Evolutionary conservation across 2,888 invertebrate species (phyloP), one percentile per base, ranked within the genome.

Genomic region (Xanthorhoe designata): DNA sequence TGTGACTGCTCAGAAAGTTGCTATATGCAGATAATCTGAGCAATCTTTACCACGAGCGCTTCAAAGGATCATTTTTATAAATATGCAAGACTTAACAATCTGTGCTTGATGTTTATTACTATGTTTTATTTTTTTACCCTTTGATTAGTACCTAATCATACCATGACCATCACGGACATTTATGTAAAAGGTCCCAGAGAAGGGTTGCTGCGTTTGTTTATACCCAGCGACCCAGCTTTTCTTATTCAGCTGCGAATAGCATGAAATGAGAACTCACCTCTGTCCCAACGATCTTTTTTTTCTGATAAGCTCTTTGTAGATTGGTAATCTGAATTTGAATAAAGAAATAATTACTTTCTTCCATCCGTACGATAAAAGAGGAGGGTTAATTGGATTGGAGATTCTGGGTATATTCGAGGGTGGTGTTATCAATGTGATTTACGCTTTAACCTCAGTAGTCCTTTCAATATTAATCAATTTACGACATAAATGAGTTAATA

Each of bases 291-390:
- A 63, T 58, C 61, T 63, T 64, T 64, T 58, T 67, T 68, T 59
- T 51, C 60, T 61, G 67, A 64, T 68, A 68, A 68, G 67, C 67
- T 61, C 57, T 68, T 68, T 68, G 68, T 68, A 64, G 64, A 68
- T 68, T 61, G 64, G 52, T 61, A 64, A 68, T 68, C 61, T 68
- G 61, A 57, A 64, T 68, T 64, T 68, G 61, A 68, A 68, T 64
- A 64, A 64, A 58, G 61, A 68, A 64, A 61, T 68, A 68, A 68
- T 68, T 68, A 64, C 68, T 68, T 58, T 47, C 57, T 64, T 56
- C 42, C 57, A 57, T 53, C 19, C 52, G 56, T 60, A 42, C 50
- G 29, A 17, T 38, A 52, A 57, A 57, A 60, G 42, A 50, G 56
- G 10, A 24, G 54, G 60, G 49, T 54, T 63, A 56, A 67, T 57